These are phyloP conservation scores for Apodemus agrarius DNA, from an alignment of 2,797 vertebrate genomes.

Conservation along the genomic window DNA sequence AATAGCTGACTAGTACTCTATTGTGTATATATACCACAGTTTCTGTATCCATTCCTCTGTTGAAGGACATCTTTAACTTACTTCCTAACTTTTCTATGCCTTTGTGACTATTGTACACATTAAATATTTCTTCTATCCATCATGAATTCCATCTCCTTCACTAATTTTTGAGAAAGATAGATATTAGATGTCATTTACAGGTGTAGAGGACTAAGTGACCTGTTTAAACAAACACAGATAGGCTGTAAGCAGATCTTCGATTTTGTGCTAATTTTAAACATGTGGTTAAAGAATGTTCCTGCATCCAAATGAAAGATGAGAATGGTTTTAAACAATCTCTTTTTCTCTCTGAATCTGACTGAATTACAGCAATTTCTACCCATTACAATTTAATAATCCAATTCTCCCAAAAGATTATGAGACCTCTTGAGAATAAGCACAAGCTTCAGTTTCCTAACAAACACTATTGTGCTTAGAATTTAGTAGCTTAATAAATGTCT, in stretches of 20 bases:
- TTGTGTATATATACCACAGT: too few relatives aligned
- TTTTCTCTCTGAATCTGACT: neutral
- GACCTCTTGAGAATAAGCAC: neutral
- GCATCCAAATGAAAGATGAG: neutral
- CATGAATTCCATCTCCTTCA: neutral
- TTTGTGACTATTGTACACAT: neutral
- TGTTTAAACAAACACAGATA: neutral
- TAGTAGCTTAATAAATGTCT: slow-evolving; percentile 60
- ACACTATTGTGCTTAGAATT: slow-evolving; percentile 58
- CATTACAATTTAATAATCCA: too few relatives aligned
- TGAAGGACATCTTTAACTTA: neutral
- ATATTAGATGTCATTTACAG: neutral
- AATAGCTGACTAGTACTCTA: too few relatives aligned
- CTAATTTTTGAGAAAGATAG: neutral
- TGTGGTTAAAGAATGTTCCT: neutral
- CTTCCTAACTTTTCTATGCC: neutral
- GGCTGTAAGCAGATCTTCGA: neutral
- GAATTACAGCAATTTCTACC: neutral
- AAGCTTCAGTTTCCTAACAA: neutral
- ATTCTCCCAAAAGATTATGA: neutral
- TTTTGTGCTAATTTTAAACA: neutral
- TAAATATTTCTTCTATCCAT: neutral
- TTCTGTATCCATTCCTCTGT: too few relatives aligned
- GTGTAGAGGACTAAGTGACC: neutral
- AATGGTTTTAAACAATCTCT: neutral